These are phyloP conservation scores for Heliconius hewitsoni DNA, from an alignment of 1,140 invertebrate species.

Conservation along the genomic window DNA sequence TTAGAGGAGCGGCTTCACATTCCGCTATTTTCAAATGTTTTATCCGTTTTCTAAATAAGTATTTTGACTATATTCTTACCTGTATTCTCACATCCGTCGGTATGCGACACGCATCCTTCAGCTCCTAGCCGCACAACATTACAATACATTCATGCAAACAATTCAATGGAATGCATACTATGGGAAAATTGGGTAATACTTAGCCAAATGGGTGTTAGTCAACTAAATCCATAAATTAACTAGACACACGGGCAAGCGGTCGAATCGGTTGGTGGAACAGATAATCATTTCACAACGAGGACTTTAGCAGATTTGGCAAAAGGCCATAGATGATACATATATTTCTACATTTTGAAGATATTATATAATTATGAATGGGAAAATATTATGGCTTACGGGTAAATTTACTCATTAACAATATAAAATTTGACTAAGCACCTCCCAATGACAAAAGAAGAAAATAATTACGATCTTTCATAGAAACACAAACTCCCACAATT, in stretches of 20 bases:
- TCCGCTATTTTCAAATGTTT: too few species aligned
- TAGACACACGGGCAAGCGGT: neutral
- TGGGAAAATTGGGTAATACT: constrained; percentile 42
- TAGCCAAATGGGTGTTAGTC: constrained; percentile 30
- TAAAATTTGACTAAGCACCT: constrained; percentile 36
- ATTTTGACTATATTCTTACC: constrained; percentile 77
- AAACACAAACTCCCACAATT: constrained; percentile 35
- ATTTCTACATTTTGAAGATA: neutral
- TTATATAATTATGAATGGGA: neutral
- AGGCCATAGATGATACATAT: neutral
- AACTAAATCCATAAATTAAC: neutral
- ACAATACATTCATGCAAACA: constrained; percentile 77
- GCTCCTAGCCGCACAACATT: constrained; percentile 84
- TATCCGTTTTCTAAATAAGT: too few species aligned
- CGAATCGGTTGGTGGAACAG: neutral
- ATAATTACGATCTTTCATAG: neutral
- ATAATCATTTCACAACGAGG: neutral
- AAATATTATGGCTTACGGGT: neutral
- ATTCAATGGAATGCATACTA: constrained; percentile 52
- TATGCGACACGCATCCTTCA: constrained; percentile 92
- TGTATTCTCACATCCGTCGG: constrained; percentile 93
- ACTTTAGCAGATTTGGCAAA: neutral
- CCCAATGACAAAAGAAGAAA: constrained; percentile 29
- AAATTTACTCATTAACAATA: neutral
- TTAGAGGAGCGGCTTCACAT: too few species aligned